phyloP scores from a whole-genome alignment of 2,797 vertebrate genomes.

The Phylloscopus collybita region DNA sequence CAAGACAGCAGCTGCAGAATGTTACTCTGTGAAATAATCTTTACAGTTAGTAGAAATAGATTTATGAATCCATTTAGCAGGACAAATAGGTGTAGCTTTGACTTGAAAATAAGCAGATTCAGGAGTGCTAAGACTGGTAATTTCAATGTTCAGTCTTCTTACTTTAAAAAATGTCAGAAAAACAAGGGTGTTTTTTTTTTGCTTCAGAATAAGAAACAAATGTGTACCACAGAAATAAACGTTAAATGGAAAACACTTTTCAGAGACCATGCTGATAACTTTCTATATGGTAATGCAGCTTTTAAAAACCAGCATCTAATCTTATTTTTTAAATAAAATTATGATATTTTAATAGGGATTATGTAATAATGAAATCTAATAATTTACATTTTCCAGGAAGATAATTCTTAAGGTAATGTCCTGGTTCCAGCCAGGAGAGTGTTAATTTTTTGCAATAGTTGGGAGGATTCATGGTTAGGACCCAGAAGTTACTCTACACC shows the following conservation, averaged over 20 bases:
- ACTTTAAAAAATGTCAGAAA: neutral
- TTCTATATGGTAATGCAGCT: neutral
- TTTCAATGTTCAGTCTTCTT: neutral
- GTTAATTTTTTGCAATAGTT: neutral
- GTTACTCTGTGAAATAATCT: neutral
- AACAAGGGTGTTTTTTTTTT: neutral
- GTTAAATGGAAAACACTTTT: neutral
- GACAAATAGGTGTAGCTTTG: neutral
- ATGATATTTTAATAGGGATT: fast-evolving
- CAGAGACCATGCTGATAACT: neutral
- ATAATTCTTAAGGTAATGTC: neutral
- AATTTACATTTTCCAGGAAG: neutral
- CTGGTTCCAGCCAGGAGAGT: neutral
- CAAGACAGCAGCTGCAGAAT: neutral
- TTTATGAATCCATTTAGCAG: neutral
- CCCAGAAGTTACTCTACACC: neutral
- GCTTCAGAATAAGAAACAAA: neutral
- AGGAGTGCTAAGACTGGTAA: neutral
- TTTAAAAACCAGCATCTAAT: neutral
- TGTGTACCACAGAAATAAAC: neutral
- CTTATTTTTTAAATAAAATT: neutral
- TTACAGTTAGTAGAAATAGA: neutral
- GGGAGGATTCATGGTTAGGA: neutral
- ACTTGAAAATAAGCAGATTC: neutral
- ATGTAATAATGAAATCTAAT: neutral